A percentile compares a stretch with the other conserved stretches of the same genome.
Evolutionary conservation across 2,888 invertebrate genomes (phyloP).

Genomic region (Eupithecia abbreviata): DNA sequence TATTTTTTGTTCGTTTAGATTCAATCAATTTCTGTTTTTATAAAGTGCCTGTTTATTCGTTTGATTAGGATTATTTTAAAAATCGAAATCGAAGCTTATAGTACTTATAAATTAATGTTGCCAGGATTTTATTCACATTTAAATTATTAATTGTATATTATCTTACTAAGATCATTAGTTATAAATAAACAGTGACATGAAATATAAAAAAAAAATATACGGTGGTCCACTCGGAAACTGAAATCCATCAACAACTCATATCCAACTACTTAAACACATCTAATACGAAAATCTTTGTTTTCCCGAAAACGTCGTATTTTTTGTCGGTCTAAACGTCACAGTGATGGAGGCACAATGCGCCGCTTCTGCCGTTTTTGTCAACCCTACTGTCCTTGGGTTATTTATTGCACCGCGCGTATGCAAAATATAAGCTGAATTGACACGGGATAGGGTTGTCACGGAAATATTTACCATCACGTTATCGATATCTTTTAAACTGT

Average conservation of each 20-base stretch:
- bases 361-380: conserved; percentile 60
- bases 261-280: background rate
- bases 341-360: conserved; percentile 64
- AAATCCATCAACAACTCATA: background rate
- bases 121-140: background rate
- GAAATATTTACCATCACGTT: background rate
- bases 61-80: background rate
- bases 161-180: background rate
- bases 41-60: conserved; percentile 8
- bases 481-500: background rate
- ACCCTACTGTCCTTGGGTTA: conserved; percentile 56
- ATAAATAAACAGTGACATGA: background rate
- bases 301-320: conserved; percentile 25
- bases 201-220: background rate
- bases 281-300: conserved; percentile 12
- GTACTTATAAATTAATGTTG: background rate
- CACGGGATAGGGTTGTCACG: conserved; percentile 60
- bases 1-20: conserved; percentile 42
- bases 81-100: conserved; percentile 3
- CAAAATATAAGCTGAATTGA: conserved; percentile 69
- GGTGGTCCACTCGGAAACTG: background rate
- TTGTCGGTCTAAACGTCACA: conserved; percentile 39
- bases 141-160: background rate
- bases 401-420: conserved; percentile 70
- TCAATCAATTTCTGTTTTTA: conserved; percentile 28